Base-by-base conservation (phyloP, 1,140 invertebrate species). In the Panulirus ornatus region DNA sequence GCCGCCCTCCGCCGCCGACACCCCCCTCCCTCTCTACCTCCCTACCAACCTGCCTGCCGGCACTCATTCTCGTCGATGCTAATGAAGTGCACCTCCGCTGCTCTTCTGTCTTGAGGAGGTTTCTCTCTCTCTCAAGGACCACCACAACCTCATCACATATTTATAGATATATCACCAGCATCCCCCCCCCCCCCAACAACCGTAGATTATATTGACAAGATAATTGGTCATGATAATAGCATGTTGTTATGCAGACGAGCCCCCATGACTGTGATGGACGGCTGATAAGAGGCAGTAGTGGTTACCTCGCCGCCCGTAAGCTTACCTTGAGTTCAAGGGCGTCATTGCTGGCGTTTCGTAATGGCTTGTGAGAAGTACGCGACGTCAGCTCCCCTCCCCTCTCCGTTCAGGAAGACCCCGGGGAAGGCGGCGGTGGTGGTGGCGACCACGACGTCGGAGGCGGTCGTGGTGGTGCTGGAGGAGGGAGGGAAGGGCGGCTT, bases 281-380 rank as follows among this genome's bases (percentile, higher is more conserved):
- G 2, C 2, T 70, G 81, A 66, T 84, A 42, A 84, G 44, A 36
- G 42, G n/a, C 6, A 6, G 5, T 30, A 27, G 1, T 19, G 51
- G 2, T 19, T 54, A 9, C 2, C 51, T 6, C 19, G 8, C 2
- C 14, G 19, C 9, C 30, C 71, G 63, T 85, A 54, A 11, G 42
- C 27, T 85, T 51, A 85, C 83, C 83, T 85, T 75, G 83, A 85
- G 83, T 47, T 70, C 83, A 85, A 85, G 83, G 83, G 83, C 83
- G 70, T 85, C 30, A 36, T 73, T 85, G 83, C 22, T 36, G 81
- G 27, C 11, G 81, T 83, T 47, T 38, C 30, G 14, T 40, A 22
- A 51, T 38, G 54, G 36, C 36, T 83, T 58, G 38, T 0, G 47
- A 9, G 58, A 58, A 51, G 44, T 47, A 9, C 44, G 44, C 16